Base-by-base conservation (phyloP, 2,888 invertebrate genomes). In the Caenorhabditis zanzibari region DNA sequence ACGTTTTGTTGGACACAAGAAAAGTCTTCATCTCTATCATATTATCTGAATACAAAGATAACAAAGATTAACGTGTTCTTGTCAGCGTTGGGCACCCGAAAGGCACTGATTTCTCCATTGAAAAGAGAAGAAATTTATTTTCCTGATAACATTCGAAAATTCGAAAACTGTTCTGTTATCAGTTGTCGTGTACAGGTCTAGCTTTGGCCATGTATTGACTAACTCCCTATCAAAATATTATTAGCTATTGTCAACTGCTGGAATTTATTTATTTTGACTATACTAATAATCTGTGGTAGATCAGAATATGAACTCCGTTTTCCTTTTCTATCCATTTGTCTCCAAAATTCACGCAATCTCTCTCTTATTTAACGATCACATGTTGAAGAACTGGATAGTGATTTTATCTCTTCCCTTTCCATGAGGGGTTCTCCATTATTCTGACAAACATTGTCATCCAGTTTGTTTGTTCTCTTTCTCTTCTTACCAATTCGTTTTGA, bases 321-420 rank as follows among this genome's bases (percentile, higher is more conserved):
- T 56, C 24, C 56, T 71, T 52, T 56, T 61, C 64, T 52, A 24
- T 12, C 52, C 19, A 10, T 26, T 26, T 66, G 26, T 26, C 49
- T 52, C 69, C n/a, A 0, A 38, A 7, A 22, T 69, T n/a, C 63
- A 47, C 24, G 3, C 16, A 12, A 6, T 66, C 28, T 22, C 19
- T 22, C n/a, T 44, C 56, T 76, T 38, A 32, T 74, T 26, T 16
- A 26, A 47, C 77, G 35, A 71, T 79, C 79, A 79, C 79, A 71
- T 79, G 79, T 71, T 79, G 41, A 63, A 41, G 44, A 79, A 79
- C 79, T 64, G 79, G 71, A 79, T 79, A 56, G 56, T 64, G 79
- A 79, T 79, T 58, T 58, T 66, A 76, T 76, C 75, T 68, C 9
- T 38, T 76, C 35, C 32, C 22, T 41, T 26, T 68, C 35, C 56